These are phyloP conservation scores for Seladonia tumulorum DNA, from an alignment of 2,888 invertebrate species.

Conservation along the genomic window DNA sequence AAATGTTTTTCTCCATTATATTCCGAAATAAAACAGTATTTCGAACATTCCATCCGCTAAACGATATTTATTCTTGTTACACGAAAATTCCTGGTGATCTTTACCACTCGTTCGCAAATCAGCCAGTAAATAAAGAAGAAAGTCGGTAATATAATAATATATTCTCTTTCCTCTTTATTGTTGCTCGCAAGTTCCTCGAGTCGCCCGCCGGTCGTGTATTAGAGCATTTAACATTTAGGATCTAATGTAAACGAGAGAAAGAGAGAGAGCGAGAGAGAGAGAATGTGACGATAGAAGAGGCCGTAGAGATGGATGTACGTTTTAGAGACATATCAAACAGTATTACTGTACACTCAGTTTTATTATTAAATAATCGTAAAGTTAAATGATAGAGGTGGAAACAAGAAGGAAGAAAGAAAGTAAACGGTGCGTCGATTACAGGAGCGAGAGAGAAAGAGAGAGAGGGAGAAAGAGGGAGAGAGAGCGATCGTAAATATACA, in stretches of 20 bases:
- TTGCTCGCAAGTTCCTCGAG: constrained; percentile 69
- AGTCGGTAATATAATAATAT: background rate
- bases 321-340: constrained; percentile 83
- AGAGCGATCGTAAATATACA: constrained; percentile 66
- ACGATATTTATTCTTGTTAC: constrained; percentile 6
- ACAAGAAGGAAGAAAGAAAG: background rate
- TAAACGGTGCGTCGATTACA: constrained; percentile 20
- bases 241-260: constrained; percentile 67
- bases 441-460: constrained; percentile 40
- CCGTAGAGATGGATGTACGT: constrained; percentile 76
- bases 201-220: constrained; percentile 74
- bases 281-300: constrained; percentile 45
- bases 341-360: constrained; percentile 82
- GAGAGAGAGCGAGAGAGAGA: constrained; percentile 20
- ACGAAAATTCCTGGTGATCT: background rate
- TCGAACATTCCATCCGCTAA: background rate
- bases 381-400: constrained; percentile 38
- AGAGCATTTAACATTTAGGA: constrained; percentile 69
- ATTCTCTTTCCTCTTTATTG: constrained; percentile 60
- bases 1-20: background rate
- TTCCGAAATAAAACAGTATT: constrained; percentile 16
- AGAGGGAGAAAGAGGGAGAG: constrained; percentile 39
- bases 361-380: constrained; percentile 70
- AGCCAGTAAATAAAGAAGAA: constrained; percentile 13
- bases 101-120: constrained; percentile 12